These are phyloP conservation scores for Ambastaia sidthimunki DNA, from an alignment of 2,797 vertebrate genomes.

Conservation along the genomic window DNA sequence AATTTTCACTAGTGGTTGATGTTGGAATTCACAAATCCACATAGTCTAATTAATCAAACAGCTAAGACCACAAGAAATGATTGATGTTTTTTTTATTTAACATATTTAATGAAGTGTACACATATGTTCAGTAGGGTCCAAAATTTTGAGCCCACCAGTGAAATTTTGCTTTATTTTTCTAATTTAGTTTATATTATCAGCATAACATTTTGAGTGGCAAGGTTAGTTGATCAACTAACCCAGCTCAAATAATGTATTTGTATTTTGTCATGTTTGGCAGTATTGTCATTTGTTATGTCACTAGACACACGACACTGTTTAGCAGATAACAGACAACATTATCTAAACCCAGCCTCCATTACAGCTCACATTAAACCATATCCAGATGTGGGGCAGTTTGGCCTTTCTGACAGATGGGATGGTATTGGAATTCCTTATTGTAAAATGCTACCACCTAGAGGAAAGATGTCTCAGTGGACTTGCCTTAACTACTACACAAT, in stretches of 20 bases:
- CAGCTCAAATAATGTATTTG: background rate
- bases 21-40: slow-evolving; percentile 41
- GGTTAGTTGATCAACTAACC: background rate
- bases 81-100: slow-evolving; percentile 4
- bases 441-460: slow-evolving; percentile 48
- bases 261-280: background rate
- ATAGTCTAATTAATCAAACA: slow-evolving; percentile 49
- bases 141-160: background rate
- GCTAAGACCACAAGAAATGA: slow-evolving; percentile 21
- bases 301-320: background rate
- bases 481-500: slow-evolving; percentile 28
- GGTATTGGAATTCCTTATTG: background rate
- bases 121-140: background rate
- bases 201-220: background rate
- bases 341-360: too few species aligned
- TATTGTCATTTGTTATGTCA: background rate
- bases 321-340: slow-evolving; percentile 27
- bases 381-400: slow-evolving; percentile 30
- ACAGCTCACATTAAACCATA: slow-evolving; percentile 13
- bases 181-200: background rate
- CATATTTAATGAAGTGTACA: background rate
- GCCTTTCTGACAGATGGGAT: slow-evolving; percentile 9
- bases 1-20: slow-evolving; percentile 28
- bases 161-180: background rate
- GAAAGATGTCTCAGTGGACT: slow-evolving; percentile 51